Conservation (phyloP, 2,888 invertebrate species). For the Gortyna flavago region DNA sequence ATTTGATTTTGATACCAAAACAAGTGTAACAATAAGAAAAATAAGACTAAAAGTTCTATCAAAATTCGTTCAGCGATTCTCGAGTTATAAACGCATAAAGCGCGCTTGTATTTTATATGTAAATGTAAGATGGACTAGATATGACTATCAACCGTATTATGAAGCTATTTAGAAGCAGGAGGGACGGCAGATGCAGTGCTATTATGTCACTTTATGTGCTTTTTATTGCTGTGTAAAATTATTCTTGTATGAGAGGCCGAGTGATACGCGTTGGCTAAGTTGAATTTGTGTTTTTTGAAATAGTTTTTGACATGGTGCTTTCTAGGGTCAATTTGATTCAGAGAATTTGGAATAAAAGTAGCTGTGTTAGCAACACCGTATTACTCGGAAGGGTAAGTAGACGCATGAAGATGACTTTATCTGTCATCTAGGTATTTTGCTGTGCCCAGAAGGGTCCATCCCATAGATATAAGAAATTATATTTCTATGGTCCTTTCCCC, state of each 20-base stretch:
- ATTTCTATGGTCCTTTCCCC: not conserved
- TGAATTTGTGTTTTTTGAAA: conserved; percentile 8
- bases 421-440: not conserved
- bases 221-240: conserved; percentile 63
- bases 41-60: conserved; percentile 27
- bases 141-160: conserved; percentile 64
- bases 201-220: conserved; percentile 64
- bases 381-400: not conserved
- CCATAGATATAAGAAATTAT: not conserved
- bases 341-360: not conserved
- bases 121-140: conserved; percentile 62
- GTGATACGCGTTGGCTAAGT: conserved; percentile 21
- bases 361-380: not conserved
- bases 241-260: conserved; percentile 37
- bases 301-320: not conserved
- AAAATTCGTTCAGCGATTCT: conserved; percentile 49
- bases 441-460: not conserved
- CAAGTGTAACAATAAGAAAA: conserved; percentile 13
- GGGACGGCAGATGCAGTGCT: conserved; percentile 57
- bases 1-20: not conserved
- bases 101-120: conserved; percentile 51
- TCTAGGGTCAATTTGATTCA: conserved; percentile 9
- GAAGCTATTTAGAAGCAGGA: conserved; percentile 65
- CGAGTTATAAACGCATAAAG: conserved; percentile 53
- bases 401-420: not conserved